Conservation (phyloP, 2,797 vertebrate genomes). For the Mareca strepera region DNA sequence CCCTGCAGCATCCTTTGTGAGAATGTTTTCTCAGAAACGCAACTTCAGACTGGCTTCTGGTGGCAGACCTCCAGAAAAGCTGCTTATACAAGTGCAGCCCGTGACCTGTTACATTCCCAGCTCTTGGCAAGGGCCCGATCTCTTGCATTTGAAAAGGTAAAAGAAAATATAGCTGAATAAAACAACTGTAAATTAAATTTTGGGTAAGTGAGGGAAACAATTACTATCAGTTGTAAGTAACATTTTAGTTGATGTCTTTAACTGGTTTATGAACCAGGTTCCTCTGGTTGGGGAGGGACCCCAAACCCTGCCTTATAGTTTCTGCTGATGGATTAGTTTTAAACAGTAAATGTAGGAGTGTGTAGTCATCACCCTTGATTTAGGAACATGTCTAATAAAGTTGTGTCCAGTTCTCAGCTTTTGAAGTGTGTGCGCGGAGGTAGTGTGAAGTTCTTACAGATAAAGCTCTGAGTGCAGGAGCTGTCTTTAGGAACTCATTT, state of each 20-base stretch:
- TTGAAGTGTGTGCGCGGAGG: not conserved
- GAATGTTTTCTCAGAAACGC: not conserved
- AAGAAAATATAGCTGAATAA: not conserved
- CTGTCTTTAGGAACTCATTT: not conserved
- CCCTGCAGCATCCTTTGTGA: not conserved
- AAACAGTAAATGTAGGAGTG: not conserved
- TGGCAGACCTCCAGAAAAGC: conserved; percentile 3
- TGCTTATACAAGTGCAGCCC: not conserved
- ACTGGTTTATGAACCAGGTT: not conserved
- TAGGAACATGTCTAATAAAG: not conserved
- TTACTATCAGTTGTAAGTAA: not conserved
- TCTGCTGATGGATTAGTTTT: not conserved
- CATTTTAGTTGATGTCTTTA: not conserved
- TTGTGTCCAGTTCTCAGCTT: not conserved
- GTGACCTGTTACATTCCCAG: not conserved
- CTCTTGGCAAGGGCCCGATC: not conserved
- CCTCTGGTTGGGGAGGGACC: not conserved
- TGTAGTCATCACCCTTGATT: not conserved
- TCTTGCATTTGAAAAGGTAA: not conserved
- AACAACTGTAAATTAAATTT: not conserved
- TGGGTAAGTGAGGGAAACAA: not conserved
- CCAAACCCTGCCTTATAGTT: not conserved
- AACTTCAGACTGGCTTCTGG: not conserved
- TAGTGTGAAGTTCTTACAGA: not conserved
- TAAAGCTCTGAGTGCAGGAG: not conserved